Percentiles rank a stretch among this genome's conserved stretches.
These are phyloP conservation scores for Dinoponera quadriceps DNA, from an alignment of 1,140 invertebrate species.

Conservation along the genomic window DNA sequence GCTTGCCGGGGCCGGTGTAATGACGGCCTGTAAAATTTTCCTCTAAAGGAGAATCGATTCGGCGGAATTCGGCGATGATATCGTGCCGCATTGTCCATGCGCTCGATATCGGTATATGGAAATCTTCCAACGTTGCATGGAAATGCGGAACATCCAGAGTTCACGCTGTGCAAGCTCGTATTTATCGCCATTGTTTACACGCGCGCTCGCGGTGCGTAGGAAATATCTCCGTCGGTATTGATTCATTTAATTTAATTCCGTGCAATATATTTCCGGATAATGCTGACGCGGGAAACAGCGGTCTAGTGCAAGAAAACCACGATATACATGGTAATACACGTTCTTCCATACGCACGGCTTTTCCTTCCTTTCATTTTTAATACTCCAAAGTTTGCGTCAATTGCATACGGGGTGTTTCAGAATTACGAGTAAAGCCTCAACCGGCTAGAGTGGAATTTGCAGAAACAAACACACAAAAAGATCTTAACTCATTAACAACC, in stretches of 20 bases:
- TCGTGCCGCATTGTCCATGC: slow-evolving; percentile 44
- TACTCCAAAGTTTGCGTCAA: no score
- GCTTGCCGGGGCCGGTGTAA: not conserved
- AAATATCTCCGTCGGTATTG: slow-evolving; percentile 56
- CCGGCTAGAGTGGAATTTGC: no score
- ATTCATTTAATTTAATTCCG: slow-evolving; percentile 54
- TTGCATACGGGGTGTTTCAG: no score
- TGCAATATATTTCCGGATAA: slow-evolving; percentile 43
- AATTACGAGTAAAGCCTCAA: no score
- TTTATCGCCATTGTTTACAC: slow-evolving; percentile 56
- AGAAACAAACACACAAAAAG: no score
- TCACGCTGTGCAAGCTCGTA: slow-evolving; percentile 40
- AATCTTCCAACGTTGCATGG: slow-evolving; percentile 56
- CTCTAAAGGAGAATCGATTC: slow-evolving; percentile 39
- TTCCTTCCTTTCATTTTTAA: not conserved
- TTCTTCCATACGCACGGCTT: not conserved
- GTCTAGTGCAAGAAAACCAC: slow-evolving; percentile 8
- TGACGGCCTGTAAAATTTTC: slow-evolving; percentile 12
- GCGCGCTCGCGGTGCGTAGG: slow-evolving; percentile 27
- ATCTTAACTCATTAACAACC: no score
- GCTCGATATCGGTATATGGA: slow-evolving; percentile 56
- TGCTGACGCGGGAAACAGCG: not conserved
- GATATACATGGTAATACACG: not conserved
- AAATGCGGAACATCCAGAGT: slow-evolving; percentile 50
- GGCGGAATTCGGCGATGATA: slow-evolving; percentile 44